Conservation (phyloP, 1,140 invertebrate genomes). For the Aphelinus certus region DNA sequence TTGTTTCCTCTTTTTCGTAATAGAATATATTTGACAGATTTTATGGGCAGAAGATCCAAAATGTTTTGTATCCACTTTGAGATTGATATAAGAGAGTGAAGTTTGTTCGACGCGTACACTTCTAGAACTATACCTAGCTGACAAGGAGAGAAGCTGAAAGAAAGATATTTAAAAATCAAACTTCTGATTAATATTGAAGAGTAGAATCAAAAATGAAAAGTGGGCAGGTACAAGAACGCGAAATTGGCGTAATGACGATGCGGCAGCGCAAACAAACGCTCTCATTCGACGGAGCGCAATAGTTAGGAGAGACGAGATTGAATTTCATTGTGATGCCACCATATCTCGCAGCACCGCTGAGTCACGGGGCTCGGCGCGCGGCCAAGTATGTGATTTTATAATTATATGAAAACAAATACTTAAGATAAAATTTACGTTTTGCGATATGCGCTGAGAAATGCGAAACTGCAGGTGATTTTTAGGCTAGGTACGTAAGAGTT, state of each 20-base stretch:
- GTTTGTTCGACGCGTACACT: conserved; percentile 22
- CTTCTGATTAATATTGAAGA: neutral
- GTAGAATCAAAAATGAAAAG: conserved; percentile 1
- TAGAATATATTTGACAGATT: neutral
- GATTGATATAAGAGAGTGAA: conserved; percentile 1
- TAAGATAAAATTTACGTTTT: conserved; percentile 28
- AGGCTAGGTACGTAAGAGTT: conserved; percentile 8
- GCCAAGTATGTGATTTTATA: conserved; percentile 68
- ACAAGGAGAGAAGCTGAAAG: conserved; percentile 3
- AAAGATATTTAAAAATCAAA: conserved; percentile 26
- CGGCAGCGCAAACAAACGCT: conserved; percentile 23
- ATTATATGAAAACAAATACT: conserved; percentile 41
- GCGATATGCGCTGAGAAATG: conserved; percentile 8
- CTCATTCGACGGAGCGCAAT: conserved; percentile 46
- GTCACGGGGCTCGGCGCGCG: conserved; percentile 63
- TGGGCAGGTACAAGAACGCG: conserved; percentile 21
- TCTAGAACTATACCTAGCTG: conserved; percentile 14
- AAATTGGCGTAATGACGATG: conserved; percentile 31
- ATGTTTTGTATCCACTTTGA: conserved; percentile 11
- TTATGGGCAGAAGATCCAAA: conserved; percentile 28
- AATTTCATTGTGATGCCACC: conserved; percentile 68
- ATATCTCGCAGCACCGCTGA: conserved; percentile 66
- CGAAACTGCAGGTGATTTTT: conserved; percentile 31
- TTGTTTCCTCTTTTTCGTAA: conserved; percentile 10
- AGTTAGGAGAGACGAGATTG: conserved; percentile 60